phyloP scores from a whole-genome alignment of 2,113 vertebrate genomes.

The Chaetura pelagica region DNA sequence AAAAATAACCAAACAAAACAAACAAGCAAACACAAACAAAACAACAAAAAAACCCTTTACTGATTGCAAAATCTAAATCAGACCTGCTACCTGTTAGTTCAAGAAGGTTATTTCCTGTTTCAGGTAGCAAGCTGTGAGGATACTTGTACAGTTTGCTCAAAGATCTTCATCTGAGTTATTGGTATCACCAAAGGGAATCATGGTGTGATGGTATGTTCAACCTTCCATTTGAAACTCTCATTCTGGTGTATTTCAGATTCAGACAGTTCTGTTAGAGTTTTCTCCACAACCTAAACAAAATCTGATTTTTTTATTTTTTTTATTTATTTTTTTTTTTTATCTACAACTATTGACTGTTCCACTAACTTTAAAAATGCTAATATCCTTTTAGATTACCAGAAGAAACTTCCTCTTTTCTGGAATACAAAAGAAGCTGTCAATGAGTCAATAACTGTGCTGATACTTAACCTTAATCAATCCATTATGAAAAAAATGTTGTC shows the following conservation, averaged over 20 bases:
- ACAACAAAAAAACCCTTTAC: background rate
- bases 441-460: background rate
- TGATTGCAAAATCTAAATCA: background rate
- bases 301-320: background rate
- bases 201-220: background rate
- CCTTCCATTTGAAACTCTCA: background rate
- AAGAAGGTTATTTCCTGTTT: background rate
- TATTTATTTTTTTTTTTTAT: background rate
- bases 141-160: background rate
- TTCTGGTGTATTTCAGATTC: background rate
- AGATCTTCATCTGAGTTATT: background rate
- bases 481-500: background rate
- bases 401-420: background rate
- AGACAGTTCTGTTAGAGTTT: background rate
- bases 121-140: background rate
- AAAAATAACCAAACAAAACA: background rate
- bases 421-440: background rate
- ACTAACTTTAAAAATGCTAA: background rate
- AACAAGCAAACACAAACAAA: too few relatives aligned
- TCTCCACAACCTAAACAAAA: background rate
- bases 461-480: background rate
- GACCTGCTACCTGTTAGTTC: background rate
- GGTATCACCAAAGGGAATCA: fast-evolving
- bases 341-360: background rate
- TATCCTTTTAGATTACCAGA: background rate